Conservation (phyloP, 2,888 invertebrate species). For the Mantis religiosa region DNA sequence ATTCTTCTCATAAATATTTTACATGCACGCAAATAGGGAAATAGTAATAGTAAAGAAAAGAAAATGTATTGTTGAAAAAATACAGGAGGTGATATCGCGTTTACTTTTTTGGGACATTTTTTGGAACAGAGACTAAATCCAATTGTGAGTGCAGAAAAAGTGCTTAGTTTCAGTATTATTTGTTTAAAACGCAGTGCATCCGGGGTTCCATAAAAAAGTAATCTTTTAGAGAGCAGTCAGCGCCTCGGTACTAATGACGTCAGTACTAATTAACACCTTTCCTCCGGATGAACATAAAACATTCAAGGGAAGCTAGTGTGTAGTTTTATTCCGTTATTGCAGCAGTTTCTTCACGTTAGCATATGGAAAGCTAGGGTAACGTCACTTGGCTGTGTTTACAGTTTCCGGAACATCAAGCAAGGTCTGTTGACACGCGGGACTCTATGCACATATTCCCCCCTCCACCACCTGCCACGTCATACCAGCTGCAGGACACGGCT, state of each 20-base stretch:
- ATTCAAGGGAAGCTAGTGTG: neutral
- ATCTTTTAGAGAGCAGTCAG: too few relatives aligned
- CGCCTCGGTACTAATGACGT: neutral
- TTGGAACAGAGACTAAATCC: too few relatives aligned
- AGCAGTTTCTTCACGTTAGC: neutral
- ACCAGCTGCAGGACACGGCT: neutral
- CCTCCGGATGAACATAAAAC: neutral
- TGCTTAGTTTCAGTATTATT: too few relatives aligned
- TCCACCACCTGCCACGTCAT: neutral
- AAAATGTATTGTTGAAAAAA: too few relatives aligned
- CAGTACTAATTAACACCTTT: neutral
- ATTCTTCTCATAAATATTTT: too few relatives aligned
- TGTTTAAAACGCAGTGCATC: too few relatives aligned
- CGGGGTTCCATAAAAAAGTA: too few relatives aligned
- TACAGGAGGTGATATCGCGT: too few relatives aligned
- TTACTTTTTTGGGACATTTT: too few relatives aligned
- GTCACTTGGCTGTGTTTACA: neutral
- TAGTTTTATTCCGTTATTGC: neutral
- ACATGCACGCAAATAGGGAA: too few relatives aligned
- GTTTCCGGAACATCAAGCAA: slow-evolving; percentile 1
- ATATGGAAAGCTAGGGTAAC: neutral
- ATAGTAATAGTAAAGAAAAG: too few relatives aligned
- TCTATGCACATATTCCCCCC: neutral
- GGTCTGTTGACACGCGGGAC: neutral
- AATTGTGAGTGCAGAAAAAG: too few relatives aligned